Percentiles rank a stretch among this genome's conserved stretches.
Conservation (phyloP, 2,888 invertebrate species). For the Mesoligia furuncula region DNA sequence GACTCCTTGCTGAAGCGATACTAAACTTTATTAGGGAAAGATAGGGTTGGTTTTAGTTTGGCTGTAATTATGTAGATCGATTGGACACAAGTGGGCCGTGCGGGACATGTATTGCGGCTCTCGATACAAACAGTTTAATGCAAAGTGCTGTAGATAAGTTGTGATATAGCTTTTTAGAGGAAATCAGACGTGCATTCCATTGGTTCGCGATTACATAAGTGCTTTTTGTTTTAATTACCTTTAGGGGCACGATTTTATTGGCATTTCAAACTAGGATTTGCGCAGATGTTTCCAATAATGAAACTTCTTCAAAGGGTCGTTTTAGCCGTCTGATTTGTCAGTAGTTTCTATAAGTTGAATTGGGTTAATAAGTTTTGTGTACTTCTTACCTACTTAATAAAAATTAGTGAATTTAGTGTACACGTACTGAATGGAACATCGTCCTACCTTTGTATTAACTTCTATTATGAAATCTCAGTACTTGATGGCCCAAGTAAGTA, state of each 20-base stretch:
- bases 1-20: slow-evolving; percentile 27
- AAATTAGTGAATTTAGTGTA: not conserved
- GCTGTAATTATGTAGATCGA: slow-evolving; percentile 66
- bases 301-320: not conserved
- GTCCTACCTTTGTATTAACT: not conserved
- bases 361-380: not conserved
- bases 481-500: not conserved
- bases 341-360: not conserved
- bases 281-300: not conserved
- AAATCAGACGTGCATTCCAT: slow-evolving; percentile 18
- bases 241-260: not conserved
- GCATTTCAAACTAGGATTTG: not conserved
- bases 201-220: not conserved
- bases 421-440: not conserved
- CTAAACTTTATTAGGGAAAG: slow-evolving; percentile 28
- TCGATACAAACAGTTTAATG: slow-evolving; percentile 65
- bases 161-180: slow-evolving; percentile 41
- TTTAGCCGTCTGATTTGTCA: not conserved
- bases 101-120: slow-evolving; percentile 70
- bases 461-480: not conserved
- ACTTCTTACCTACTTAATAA: not conserved
- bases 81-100: slow-evolving; percentile 71
- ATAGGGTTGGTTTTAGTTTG: slow-evolving; percentile 62
- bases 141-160: slow-evolving; percentile 49
- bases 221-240: not conserved